phyloP scores from a whole-genome alignment of 2,797 vertebrate genomes.

The Bryconaethiops microstoma region DNA sequence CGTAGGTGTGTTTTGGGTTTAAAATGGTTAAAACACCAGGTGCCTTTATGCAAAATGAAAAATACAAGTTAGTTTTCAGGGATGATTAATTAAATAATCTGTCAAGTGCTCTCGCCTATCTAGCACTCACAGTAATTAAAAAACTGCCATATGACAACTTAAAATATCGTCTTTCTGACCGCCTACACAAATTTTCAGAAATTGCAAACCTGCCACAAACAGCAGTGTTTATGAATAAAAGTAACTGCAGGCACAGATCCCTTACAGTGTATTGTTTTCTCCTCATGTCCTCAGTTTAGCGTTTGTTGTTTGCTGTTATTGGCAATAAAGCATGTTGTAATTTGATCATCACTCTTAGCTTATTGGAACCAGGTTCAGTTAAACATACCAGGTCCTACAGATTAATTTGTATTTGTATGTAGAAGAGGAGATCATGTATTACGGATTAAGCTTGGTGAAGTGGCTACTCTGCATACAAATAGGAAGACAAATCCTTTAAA shows the following conservation, averaged over 20 bases:
- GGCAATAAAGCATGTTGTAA: too few relatives aligned
- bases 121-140: not conserved
- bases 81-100: not conserved
- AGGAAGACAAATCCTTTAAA: too few relatives aligned
- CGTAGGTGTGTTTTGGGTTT: not conserved
- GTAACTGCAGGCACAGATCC: not conserved
- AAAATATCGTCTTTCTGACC: not conserved
- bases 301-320: too few relatives aligned
- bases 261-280: not conserved
- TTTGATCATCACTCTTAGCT: too few relatives aligned
- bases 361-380: too few relatives aligned
- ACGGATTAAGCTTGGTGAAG: too few relatives aligned
- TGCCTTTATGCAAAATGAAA: not conserved
- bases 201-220: not conserved
- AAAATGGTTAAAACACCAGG: too few relatives aligned
- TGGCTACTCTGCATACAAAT: too few relatives aligned
- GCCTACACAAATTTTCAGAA: constrained; percentile 12
- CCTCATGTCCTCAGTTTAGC: too few relatives aligned
- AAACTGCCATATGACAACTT: not conserved
- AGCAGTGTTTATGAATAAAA: not conserved
- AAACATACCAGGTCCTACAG: too few relatives aligned
- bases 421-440: too few relatives aligned
- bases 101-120: not conserved
- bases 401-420: too few relatives aligned
- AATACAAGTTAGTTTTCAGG: not conserved